These are phyloP conservation scores for Rattus rattus DNA, from an alignment of 2,113 vertebrate species.

Conservation along the genomic window DNA sequence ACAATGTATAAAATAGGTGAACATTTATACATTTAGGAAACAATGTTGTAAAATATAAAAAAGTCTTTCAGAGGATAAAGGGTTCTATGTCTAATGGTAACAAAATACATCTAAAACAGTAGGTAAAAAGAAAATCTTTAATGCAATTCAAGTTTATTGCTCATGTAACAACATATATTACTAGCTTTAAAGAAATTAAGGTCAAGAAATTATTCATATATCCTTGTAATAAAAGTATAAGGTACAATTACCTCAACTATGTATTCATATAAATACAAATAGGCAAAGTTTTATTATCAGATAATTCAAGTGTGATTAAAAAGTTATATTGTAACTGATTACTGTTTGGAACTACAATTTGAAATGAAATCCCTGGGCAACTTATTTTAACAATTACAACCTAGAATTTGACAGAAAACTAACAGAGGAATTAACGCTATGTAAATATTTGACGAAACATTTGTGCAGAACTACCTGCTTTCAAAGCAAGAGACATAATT, in stretches of 20 bases:
- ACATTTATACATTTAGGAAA: conserved; percentile 66
- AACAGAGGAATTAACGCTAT: neutral
- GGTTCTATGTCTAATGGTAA: conserved; percentile 63
- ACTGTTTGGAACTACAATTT: neutral
- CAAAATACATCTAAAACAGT: conserved; percentile 63
- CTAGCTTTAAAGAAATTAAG: conserved; percentile 70
- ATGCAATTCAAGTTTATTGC: conserved; percentile 17
- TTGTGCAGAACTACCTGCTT: neutral
- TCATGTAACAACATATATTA: conserved; percentile 47
- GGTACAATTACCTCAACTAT: conserved; percentile 39
- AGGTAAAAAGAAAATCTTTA: conserved; percentile 61
- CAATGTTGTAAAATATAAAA: conserved; percentile 74
- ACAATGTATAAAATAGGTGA: neutral
- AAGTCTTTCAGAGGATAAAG: conserved; percentile 60
- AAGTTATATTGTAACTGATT: conserved; percentile 5
- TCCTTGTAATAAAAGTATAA: conserved; percentile 47
- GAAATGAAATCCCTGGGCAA: neutral
- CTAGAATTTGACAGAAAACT: conserved; percentile 9
- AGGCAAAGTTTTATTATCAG: neutral
- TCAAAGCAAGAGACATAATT: neutral
- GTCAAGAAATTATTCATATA: conserved; percentile 45
- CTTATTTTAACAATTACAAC: conserved; percentile 4
- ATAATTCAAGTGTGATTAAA: conserved; percentile 30
- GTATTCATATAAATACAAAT: neutral
- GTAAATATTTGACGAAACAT: conserved; percentile 8